phyloP scores from a whole-genome alignment of 2,888 invertebrate species.

The Germaria angustata region DNA sequence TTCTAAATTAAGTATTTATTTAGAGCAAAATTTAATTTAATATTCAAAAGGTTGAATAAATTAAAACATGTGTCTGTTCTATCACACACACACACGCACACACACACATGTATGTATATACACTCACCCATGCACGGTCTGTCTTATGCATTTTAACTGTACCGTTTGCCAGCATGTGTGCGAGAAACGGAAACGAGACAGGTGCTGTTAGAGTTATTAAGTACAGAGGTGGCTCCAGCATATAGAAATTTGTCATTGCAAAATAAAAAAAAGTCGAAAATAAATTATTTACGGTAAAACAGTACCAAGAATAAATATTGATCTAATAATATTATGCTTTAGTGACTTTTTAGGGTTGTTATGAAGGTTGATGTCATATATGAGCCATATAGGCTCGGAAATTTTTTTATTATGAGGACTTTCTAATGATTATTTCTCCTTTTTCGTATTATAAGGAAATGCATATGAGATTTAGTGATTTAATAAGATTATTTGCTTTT shows the following conservation, averaged over 20 bases:
- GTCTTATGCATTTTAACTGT: not conserved
- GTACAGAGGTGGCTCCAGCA: not conserved
- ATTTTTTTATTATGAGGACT: slow-evolving; percentile 1
- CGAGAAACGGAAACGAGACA: not conserved
- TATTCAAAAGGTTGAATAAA: slow-evolving; percentile 51
- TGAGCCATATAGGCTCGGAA: no score
- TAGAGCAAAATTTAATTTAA: slow-evolving; percentile 54
- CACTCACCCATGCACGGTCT: no score
- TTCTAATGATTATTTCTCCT: not conserved
- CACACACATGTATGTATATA: no score
- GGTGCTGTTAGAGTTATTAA: not conserved
- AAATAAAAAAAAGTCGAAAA: slow-evolving; percentile 25
- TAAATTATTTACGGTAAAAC: not conserved
- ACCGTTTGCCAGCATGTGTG: not conserved
- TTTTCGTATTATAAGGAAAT: not conserved
- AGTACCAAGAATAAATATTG: slow-evolving; percentile 30
- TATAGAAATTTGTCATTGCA: slow-evolving; percentile 34
- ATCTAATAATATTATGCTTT: slow-evolving; percentile 55
- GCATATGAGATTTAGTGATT: slow-evolving; percentile 9
- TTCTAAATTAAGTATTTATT: slow-evolving; percentile 55
- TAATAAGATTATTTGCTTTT: not conserved
- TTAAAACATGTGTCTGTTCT: slow-evolving; percentile 14
- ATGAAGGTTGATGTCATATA: slow-evolving; percentile 53
- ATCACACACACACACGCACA: not conserved
- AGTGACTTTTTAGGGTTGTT: slow-evolving; percentile 40